Conservation (phyloP, 2,113 vertebrate genomes). For the Pituophis catenifer region DNA sequence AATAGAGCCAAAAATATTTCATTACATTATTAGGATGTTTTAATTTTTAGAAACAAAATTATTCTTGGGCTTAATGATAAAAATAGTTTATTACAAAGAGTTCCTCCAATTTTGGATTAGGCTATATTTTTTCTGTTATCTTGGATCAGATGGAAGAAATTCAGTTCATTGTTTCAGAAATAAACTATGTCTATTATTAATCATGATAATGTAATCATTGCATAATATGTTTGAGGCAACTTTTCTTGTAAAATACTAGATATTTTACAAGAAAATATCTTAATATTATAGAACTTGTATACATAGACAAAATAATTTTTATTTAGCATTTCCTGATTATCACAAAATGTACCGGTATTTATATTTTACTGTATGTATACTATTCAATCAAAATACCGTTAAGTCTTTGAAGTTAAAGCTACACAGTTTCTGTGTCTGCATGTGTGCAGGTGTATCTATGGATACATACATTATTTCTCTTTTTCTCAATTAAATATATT, state of each 20-base stretch:
- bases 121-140: neutral
- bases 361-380: constrained; percentile 5
- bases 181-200: constrained; percentile 20
- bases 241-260: neutral
- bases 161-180: constrained; percentile 11
- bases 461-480: neutral
- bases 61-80: constrained; percentile 2
- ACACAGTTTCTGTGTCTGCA: neutral
- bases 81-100: constrained; percentile 17
- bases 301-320: constrained; percentile 23
- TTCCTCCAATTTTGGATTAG: neutral
- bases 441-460: neutral
- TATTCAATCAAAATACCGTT: constrained; percentile 22
- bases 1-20: neutral
- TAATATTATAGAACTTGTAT: constrained; percentile 6
- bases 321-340: constrained; percentile 34
- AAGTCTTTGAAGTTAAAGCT: constrained; percentile 6
- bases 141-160: constrained; percentile 10
- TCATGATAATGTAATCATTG: constrained; percentile 6
- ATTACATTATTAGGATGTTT: constrained; percentile 23
- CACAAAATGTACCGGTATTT: constrained; percentile 1
- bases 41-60: constrained; percentile 24
- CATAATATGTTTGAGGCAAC: neutral
- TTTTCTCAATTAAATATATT: constrained; percentile 1
- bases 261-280: no score